phyloP scores from a whole-genome alignment of 2,888 invertebrate genomes.

The Caenorhabditis sp. region DNA sequence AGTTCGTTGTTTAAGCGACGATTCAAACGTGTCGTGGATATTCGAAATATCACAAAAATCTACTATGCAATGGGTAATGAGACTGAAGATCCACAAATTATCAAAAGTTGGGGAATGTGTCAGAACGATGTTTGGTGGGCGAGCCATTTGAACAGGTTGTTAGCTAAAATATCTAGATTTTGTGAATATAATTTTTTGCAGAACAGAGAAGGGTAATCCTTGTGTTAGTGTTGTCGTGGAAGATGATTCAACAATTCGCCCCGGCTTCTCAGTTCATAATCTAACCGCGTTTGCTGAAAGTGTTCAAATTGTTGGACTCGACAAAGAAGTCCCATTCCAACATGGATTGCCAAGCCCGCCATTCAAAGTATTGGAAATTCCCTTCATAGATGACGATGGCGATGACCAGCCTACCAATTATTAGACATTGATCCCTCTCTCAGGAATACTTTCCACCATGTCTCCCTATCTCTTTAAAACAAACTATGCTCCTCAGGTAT shows the following conservation, averaged over 20 bases:
- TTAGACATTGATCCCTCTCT: slow-evolving; percentile 4
- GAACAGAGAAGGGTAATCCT: slow-evolving; percentile 17
- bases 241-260: slow-evolving; percentile 19
- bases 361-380: slow-evolving; percentile 26
- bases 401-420: slow-evolving; percentile 14
- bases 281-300: slow-evolving; percentile 39
- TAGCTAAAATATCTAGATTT: too few species aligned
- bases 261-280: slow-evolving; percentile 40
- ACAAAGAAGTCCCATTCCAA: slow-evolving; percentile 32
- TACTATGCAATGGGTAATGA: slow-evolving; percentile 20
- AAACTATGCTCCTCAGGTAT: background rate
- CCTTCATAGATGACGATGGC: slow-evolving; percentile 47
- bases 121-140: slow-evolving; percentile 51
- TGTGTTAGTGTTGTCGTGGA: slow-evolving; percentile 22
- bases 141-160: slow-evolving; percentile 42
- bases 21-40: slow-evolving; percentile 19
- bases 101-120: slow-evolving; percentile 46
- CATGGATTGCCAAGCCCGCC: slow-evolving; percentile 44
- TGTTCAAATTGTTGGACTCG: slow-evolving; percentile 31
- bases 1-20: slow-evolving; percentile 27
- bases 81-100: slow-evolving; percentile 8
- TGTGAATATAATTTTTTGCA: too few species aligned
- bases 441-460: background rate
- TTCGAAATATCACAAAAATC: slow-evolving; percentile 9
- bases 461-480: slow-evolving; percentile 4